phyloP scores from a whole-genome alignment of 2,113 vertebrate species.

The Formicarius rufipectus region DNA sequence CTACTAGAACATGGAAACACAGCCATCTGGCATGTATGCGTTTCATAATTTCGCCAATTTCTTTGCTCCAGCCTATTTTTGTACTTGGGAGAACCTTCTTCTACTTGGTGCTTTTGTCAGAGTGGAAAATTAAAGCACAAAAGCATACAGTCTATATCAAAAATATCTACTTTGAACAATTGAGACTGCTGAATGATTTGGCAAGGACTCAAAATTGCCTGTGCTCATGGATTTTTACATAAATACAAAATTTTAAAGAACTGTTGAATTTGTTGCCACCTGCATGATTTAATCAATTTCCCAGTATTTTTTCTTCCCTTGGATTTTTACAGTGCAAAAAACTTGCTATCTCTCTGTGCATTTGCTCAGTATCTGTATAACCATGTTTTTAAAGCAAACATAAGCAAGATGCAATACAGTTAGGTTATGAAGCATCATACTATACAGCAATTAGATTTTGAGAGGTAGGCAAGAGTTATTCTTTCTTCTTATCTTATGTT shows the following conservation, averaged over 20 bases:
- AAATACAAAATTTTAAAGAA: not conserved
- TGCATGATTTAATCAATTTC: not conserved
- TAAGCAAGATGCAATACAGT: not conserved
- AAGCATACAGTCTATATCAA: not conserved
- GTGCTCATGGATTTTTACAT: not conserved
- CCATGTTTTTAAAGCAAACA: not conserved
- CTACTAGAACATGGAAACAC: not conserved
- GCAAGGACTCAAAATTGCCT: not conserved
- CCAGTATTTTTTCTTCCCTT: not conserved
- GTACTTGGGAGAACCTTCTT: constrained; percentile 11
- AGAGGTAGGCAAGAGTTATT: not conserved
- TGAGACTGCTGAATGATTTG: not conserved
- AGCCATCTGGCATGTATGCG: not conserved
- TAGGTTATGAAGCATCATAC: not conserved
- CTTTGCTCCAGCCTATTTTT: constrained; percentile 16
- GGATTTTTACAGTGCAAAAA: not conserved
- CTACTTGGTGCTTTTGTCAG: not conserved
- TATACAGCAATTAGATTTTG: not conserved
- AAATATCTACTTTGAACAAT: not conserved
- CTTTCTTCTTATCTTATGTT: not conserved
- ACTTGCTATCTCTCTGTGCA: not conserved
- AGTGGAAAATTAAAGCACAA: not conserved
- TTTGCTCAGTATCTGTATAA: not conserved
- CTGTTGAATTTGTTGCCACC: not conserved
- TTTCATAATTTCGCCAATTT: constrained; percentile 16